Conservation (phyloP, 2,797 vertebrate genomes). For the Perdix hodgsoniae region DNA sequence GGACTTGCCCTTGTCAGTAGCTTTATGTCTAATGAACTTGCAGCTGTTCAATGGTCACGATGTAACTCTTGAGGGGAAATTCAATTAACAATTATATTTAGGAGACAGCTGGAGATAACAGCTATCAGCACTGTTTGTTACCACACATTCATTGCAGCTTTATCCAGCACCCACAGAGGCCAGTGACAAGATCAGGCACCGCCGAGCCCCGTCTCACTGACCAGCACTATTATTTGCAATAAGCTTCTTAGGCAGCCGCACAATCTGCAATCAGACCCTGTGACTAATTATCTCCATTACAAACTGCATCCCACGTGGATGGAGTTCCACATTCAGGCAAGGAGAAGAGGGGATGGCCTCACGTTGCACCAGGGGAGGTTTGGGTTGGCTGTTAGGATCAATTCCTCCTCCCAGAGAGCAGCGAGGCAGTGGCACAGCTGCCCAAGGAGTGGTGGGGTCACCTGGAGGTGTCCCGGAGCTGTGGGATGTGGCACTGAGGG, state of each 20-base stretch:
- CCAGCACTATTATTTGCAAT: slow-evolving; percentile 21
- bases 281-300: background rate
- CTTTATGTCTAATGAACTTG: slow-evolving; percentile 56
- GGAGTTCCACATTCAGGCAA: fast-evolving
- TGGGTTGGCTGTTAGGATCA: no score
- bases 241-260: slow-evolving; percentile 29
- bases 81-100: slow-evolving; percentile 42
- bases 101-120: slow-evolving; percentile 53
- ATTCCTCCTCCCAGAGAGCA: no score
- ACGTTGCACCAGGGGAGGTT: no score
- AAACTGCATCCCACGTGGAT: fast-evolving
- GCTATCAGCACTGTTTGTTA: background rate
- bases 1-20: slow-evolving; percentile 49
- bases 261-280: background rate
- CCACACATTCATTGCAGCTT: background rate
- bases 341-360: no score
- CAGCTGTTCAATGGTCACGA: slow-evolving; percentile 33
- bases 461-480: no score
- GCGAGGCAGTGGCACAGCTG: no score
- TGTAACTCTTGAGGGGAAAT: slow-evolving; percentile 39
- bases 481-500: no score
- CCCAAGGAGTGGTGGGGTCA: no score
- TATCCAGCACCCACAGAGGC: background rate
- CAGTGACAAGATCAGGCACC: background rate
- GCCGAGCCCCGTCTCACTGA: background rate